Percentiles rank a stretch among this genome's conserved stretches.
Conservation (phyloP, 1,140 invertebrate species). For the Tetramorium simillimum region DNA sequence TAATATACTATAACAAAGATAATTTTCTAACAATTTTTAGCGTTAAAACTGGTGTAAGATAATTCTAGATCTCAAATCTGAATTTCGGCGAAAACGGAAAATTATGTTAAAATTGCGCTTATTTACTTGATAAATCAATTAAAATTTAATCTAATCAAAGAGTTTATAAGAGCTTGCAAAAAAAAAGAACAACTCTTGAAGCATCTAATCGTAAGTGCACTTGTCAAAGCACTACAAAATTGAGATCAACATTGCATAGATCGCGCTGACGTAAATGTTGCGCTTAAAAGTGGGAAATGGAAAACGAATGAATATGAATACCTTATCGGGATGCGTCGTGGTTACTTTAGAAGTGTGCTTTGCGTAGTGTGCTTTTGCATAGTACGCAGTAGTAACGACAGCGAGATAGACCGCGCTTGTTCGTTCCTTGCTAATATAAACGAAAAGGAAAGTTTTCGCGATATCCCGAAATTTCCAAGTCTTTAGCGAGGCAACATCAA, state of each 20-base stretch:
- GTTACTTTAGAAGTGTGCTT: slow-evolving; percentile 45
- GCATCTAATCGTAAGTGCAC: no score
- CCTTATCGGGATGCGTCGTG: slow-evolving; percentile 30
- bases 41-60: neutral
- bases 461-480: slow-evolving; percentile 4
- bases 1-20: neutral
- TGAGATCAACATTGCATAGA: neutral
- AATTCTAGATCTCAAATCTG: neutral
- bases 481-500: neutral
- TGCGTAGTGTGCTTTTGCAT: slow-evolving; percentile 40
- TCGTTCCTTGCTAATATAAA: neutral
- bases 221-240: neutral
- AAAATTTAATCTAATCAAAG: neutral
- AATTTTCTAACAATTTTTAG: neutral
- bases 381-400: slow-evolving; percentile 3
- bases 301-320: slow-evolving; percentile 56
- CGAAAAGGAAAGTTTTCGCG: neutral
- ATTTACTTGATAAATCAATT: neutral
- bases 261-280: neutral
- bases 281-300: slow-evolving; percentile 28
- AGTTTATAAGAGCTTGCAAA: neutral
- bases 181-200: neutral
- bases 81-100: neutral
- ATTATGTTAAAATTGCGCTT: neutral
- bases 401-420: slow-evolving; percentile 13